These are phyloP conservation scores for Acrobeloides nanus DNA, from an alignment of 2,888 invertebrate species.

Conservation along the genomic window DNA sequence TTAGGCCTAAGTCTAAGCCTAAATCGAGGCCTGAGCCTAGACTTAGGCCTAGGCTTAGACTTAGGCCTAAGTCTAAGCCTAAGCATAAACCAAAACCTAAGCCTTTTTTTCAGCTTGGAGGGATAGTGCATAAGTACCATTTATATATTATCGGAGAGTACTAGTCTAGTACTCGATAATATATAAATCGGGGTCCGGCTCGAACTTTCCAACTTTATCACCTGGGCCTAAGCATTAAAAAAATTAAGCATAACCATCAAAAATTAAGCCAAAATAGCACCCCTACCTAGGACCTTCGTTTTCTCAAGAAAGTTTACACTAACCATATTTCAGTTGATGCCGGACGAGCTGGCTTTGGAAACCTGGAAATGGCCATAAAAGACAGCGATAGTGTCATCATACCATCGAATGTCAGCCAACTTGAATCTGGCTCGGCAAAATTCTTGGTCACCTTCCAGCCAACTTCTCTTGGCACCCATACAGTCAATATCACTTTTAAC, in stretches of 20 bases:
- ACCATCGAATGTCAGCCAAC: constrained; percentile 52
- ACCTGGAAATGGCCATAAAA: constrained; percentile 86
- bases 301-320: not conserved
- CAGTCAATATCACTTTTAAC: constrained; percentile 93
- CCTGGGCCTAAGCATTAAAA: too few species aligned
- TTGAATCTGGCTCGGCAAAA: constrained; percentile 53
- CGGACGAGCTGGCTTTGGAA: constrained; percentile 87
- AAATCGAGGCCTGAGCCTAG: too few species aligned
- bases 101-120: too few species aligned
- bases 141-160: too few species aligned
- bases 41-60: too few species aligned
- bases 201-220: too few species aligned
- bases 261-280: constrained; percentile 5
- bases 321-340: constrained; percentile 80
- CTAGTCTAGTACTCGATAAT: too few species aligned
- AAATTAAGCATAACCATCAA: not conserved
- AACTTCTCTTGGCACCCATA: constrained; percentile 83
- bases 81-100: too few species aligned
- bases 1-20: too few species aligned
- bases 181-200: too few species aligned
- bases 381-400: constrained; percentile 60
- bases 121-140: too few species aligned
- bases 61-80: too few species aligned
- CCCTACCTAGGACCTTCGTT: not conserved
- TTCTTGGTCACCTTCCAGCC: constrained; percentile 95